A percentile compares a stretch with the other conserved stretches of the same genome.
phyloP scores from a whole-genome alignment of 2,113 vertebrate species.

The Peromyscus polionotus region DNA sequence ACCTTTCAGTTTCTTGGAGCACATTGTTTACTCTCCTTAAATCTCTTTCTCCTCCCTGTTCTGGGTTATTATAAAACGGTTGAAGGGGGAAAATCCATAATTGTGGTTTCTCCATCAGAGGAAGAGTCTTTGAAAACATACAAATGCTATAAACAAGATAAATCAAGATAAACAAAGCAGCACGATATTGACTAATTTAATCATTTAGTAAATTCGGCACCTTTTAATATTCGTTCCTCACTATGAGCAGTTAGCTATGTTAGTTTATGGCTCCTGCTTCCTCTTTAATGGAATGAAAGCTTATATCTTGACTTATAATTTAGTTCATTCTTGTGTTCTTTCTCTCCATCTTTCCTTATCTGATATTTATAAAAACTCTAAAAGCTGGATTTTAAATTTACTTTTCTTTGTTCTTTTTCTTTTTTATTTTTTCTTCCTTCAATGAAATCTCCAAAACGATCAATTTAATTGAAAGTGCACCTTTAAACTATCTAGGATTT shows the following conservation, averaged over 20 bases:
- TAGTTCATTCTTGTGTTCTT: not conserved
- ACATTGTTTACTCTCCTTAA: not conserved
- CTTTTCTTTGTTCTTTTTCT: constrained; percentile 31
- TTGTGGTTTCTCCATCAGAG: not conserved
- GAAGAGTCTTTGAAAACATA: constrained; percentile 30
- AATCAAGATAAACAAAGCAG: not conserved
- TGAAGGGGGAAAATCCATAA: not conserved
- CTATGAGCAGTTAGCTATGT: not conserved
- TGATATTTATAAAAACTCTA: constrained; percentile 47
- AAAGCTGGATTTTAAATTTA: constrained; percentile 13
- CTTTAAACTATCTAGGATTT: constrained; percentile 49
- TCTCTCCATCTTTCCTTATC: not conserved
- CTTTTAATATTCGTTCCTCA: not conserved
- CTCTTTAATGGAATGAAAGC: not conserved
- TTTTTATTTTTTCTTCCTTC: constrained; percentile 27
- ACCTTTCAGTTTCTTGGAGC: not conserved
- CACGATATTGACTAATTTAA: not conserved
- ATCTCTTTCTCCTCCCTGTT: not conserved
- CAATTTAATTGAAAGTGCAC: constrained; percentile 73
- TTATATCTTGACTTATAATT: constrained; percentile 14
- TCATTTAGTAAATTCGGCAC: not conserved
- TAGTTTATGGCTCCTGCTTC: not conserved
- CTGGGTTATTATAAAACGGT: not conserved
- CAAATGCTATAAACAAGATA: not conserved
- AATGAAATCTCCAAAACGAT: constrained; percentile 67